Conservation (phyloP, 1,140 invertebrate species). For the Chironomus tepperi region DNA sequence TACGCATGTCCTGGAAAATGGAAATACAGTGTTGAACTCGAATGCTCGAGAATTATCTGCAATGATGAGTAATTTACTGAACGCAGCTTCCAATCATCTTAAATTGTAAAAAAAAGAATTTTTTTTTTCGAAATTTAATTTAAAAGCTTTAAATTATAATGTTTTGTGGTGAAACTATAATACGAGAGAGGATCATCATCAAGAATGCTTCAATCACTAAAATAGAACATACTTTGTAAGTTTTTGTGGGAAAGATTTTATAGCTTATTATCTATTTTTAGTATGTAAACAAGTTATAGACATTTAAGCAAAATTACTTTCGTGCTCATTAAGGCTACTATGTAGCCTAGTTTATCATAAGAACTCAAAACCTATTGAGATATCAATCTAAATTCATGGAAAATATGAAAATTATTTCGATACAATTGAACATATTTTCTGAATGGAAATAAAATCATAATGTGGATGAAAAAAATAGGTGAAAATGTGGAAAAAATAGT, state of each 20-base stretch:
- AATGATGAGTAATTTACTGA: not conserved
- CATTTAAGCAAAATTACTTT: too few relatives aligned
- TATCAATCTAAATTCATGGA: too few relatives aligned
- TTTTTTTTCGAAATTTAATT: not conserved
- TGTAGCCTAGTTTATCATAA: too few relatives aligned
- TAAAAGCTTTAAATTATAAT: not conserved
- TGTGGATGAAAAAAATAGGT: too few relatives aligned
- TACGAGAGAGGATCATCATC: slow-evolving; percentile 3
- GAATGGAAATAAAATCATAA: too few relatives aligned
- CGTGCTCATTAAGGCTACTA: too few relatives aligned
- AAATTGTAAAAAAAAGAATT: not conserved
- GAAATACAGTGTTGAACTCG: not conserved
- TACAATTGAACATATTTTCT: too few relatives aligned
- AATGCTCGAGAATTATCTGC: not conserved
- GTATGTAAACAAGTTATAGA: too few relatives aligned
- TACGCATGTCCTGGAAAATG: not conserved
- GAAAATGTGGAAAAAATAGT: too few relatives aligned
- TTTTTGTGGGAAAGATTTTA: not conserved
- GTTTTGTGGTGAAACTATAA: not conserved
- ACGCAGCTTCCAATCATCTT: slow-evolving; percentile 1
- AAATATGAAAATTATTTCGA: too few relatives aligned
- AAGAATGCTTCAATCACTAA: not conserved
- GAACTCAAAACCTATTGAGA: too few relatives aligned
- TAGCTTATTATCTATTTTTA: not conserved
- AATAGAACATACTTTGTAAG: slow-evolving; percentile 8